Evolutionary conservation across 2,888 invertebrate species (phyloP), one percentile per base, ranked within the genome.

Genomic region (Diaphora mendica): DNA sequence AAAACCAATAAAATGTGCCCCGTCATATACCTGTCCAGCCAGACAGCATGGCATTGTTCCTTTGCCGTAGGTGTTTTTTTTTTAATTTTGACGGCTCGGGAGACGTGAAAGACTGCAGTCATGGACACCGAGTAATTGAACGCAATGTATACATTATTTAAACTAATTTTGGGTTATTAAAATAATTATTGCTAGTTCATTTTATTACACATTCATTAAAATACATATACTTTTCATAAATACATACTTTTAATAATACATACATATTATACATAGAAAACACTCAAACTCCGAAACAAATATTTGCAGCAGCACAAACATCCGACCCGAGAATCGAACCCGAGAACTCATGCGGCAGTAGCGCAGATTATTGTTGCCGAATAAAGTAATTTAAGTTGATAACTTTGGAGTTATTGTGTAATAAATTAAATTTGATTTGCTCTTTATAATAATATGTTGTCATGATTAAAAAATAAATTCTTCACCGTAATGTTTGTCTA

Each of bases 1-100:
- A 94, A 95, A 95, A 95, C 95, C 94, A 94, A 95, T 95, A 95
- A 95, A 95, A 95, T 95, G 93, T 91, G 95, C 95, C 94, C 92
- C 92, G 95, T 95, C 95, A 95, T 95, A 95, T 95, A 95, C 95
- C 95, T 95, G 95, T 95, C 95, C 86, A 88, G 89, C 88, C 92
- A 95, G 95, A 95, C 95, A 92, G 95, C 95, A 92, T 94, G 95
- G 92, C 95, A 90, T 95, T 95, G 95, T 95, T 92, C 91, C 89
- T 88, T 89, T 79, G 83, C 84, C 81, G 82, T 81, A 87, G 42
- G 42, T 87, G 80, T 88, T 87, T 89, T 88, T 71, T 91, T 90
- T 88, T 77, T 82, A 86, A 86, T 88, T 89, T 83, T 79, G 86
- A 86, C 88, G 86, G 87, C 83, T 82, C 86, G 77, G 75, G 77